These are phyloP conservation scores for Drosophila nigrodunni DNA, from an alignment of 1,140 invertebrate species.

Conservation along the genomic window DNA sequence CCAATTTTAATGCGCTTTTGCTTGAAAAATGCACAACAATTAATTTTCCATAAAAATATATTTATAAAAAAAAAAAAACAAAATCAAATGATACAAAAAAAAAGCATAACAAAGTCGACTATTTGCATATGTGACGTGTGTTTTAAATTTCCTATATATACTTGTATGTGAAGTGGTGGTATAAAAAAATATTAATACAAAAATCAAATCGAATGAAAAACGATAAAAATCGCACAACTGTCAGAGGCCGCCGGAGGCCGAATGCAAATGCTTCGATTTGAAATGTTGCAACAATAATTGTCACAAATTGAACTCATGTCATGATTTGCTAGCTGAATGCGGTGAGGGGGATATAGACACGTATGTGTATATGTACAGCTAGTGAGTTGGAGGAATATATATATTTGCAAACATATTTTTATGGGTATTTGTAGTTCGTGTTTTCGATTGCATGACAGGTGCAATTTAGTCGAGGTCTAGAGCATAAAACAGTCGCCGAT, in stretches of 20 bases:
- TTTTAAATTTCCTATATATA: background rate
- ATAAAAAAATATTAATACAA: constrained; percentile 24
- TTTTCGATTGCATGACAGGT: constrained; percentile 53
- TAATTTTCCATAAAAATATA: constrained; percentile 45
- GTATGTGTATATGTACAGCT: background rate
- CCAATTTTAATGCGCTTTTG: constrained; percentile 48
- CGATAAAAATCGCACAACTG: constrained; percentile 55
- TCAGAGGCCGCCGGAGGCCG: constrained; percentile 46
- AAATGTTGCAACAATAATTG: constrained; percentile 66
- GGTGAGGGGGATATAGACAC: background rate
- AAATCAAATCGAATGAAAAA: constrained; percentile 54
- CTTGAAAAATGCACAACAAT: constrained; percentile 49
- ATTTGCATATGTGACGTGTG: constrained; percentile 37
- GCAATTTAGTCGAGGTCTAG: constrained; percentile 54
- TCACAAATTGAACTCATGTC: constrained; percentile 66
- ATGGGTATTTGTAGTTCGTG: background rate
- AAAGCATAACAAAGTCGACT: constrained; percentile 6
- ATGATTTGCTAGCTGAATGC: constrained; percentile 39
- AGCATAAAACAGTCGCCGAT: constrained; percentile 39
- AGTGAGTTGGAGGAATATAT: background rate
- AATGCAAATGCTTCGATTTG: constrained; percentile 56
- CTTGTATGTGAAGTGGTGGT: background rate
- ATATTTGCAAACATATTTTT: background rate
- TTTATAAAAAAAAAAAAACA: constrained; percentile 12
- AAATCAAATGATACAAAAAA: constrained; percentile 8